These are phyloP conservation scores for Hydropsyche tenuis DNA, from an alignment of 1,140 invertebrate species.

Conservation along the genomic window DNA sequence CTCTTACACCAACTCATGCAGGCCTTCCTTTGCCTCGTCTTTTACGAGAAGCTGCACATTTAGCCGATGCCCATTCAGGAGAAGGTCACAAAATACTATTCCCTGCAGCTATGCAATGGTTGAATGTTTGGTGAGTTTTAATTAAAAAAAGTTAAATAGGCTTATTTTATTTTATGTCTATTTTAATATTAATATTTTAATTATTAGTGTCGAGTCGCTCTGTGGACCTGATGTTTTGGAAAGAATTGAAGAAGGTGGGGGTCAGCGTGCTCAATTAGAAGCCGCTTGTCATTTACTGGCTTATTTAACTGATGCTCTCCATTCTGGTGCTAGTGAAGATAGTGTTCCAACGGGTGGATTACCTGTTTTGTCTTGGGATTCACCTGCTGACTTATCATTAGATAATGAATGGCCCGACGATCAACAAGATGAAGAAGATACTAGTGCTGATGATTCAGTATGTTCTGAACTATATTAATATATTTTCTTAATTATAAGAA, in stretches of 20 bases:
- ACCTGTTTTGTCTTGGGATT: conserved; percentile 76
- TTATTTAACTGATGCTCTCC: conserved; percentile 75
- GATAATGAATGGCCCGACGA: conserved; percentile 87
- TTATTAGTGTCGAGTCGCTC: conserved; percentile 63
- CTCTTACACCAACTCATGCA: conserved; percentile 71
- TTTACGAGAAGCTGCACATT: conserved; percentile 80
- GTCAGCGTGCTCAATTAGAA: conserved; percentile 69
- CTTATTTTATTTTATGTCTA: conserved; percentile 47
- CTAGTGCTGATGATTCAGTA: conserved; percentile 88
- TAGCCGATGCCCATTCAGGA: conserved; percentile 81
- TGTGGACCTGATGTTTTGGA: conserved; percentile 57
- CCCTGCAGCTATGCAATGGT: conserved; percentile 79
- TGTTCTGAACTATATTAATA: conserved; percentile 52
- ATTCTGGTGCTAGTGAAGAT: conserved; percentile 60
- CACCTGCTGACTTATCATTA: conserved; percentile 74
- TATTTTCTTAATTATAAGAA: neutral
- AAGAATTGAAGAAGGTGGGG: conserved; percentile 63
- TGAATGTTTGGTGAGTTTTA: conserved; percentile 68
- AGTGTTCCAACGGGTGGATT: conserved; percentile 67
- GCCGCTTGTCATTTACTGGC: conserved; percentile 79
- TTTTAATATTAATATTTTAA: conserved; percentile 62
- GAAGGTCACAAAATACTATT: conserved; percentile 81
- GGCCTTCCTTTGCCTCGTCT: conserved; percentile 80
- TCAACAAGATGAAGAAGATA: conserved; percentile 88
- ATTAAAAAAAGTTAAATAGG: conserved; percentile 3